These are phyloP conservation scores for Wasmannia auropunctata DNA, from an alignment of 1,140 invertebrate genomes.

Conservation along the genomic window DNA sequence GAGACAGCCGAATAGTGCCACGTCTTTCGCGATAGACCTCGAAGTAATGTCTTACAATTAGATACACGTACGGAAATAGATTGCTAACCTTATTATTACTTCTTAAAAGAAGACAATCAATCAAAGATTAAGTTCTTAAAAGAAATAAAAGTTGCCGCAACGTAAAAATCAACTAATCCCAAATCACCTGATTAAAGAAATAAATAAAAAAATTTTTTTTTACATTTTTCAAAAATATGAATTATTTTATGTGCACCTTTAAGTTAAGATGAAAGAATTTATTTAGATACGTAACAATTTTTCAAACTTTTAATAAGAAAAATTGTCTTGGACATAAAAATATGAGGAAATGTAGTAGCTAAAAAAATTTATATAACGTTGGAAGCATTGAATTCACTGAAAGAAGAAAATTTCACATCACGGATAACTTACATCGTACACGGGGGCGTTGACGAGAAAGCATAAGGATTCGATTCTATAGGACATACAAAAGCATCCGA, in stretches of 20 bases:
- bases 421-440: not conserved
- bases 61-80: not conserved
- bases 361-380: not conserved
- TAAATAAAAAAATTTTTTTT: not conserved
- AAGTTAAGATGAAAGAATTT: not conserved
- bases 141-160: not conserved
- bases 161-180: not conserved
- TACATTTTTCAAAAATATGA: not conserved
- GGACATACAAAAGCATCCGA: constrained; percentile 19
- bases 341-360: not conserved
- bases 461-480: constrained; percentile 33
- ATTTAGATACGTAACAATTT: not conserved
- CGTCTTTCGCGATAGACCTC: constrained; percentile 4
- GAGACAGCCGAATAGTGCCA: constrained; percentile 31
- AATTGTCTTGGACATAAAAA: not conserved
- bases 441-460: not conserved
- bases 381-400: not conserved
- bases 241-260: not conserved
- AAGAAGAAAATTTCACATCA: not conserved
- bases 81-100: not conserved
- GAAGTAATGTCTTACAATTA: not conserved
- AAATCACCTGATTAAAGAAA: not conserved
- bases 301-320: not conserved
- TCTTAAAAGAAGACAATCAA: not conserved
- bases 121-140: not conserved